A percentile compares a stretch with the other conserved stretches of the same genome.
Conservation (phyloP, 2,113 vertebrate genomes). For the Pao palembangensis region DNA sequence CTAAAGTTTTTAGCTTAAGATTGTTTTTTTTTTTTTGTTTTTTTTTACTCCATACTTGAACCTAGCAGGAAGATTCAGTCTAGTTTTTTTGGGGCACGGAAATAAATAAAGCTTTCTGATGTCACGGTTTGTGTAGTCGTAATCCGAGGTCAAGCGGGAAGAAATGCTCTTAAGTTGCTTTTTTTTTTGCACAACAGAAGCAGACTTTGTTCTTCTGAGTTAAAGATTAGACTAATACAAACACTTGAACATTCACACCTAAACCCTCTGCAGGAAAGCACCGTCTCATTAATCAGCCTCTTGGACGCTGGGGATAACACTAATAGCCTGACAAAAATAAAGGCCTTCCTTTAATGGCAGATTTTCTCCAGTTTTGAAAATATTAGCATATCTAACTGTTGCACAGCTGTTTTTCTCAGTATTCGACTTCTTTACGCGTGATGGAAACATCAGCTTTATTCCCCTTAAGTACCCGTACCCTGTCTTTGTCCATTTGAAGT, state of each 20-base stretch:
- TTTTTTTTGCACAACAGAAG: constrained; percentile 19
- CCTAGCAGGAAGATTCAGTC: neutral
- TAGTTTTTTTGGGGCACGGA: neutral
- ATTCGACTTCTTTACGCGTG: constrained; percentile 4
- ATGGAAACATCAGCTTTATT: neutral
- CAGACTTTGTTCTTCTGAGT: constrained; percentile 63
- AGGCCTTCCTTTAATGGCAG: constrained; percentile 30
- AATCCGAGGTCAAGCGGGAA: constrained; percentile 31
- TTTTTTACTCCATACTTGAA: too few species aligned
- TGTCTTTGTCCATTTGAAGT: constrained; percentile 35
- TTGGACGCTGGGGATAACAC: constrained; percentile 23
- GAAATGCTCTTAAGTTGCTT: constrained; percentile 30
- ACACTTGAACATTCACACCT: constrained; percentile 41
- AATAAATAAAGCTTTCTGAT: constrained; percentile 2
- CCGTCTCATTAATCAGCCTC: constrained; percentile 26
- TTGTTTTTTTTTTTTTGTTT: too few species aligned
- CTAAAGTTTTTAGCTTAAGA: too few species aligned
- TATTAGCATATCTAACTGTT: neutral
- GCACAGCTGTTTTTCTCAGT: neutral
- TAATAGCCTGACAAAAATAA: constrained; percentile 37
- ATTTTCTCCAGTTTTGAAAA: neutral
- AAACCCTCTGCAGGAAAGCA: constrained; percentile 23
- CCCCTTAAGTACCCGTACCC: constrained; percentile 18
- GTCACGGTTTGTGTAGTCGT: neutral
- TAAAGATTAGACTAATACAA: constrained; percentile 62